Evolutionary conservation across 2,113 vertebrate genomes (phyloP), one percentile per base, ranked within the genome.

Genomic region (Lamprologus sp.): DNA sequence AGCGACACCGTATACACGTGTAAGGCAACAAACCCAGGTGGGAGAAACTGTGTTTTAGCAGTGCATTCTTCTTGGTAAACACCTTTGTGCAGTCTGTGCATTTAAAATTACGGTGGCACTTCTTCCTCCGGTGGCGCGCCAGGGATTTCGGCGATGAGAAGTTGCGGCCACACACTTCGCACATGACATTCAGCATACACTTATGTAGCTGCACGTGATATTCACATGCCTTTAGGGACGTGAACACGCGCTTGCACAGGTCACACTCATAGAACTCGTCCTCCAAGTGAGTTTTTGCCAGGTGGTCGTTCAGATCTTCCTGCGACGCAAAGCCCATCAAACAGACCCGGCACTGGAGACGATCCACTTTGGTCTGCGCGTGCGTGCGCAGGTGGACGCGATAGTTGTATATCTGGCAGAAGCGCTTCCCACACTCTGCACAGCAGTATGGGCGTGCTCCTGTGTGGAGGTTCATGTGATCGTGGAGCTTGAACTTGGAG

Each of bases 381-480:
- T 97, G 97, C 0, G 96, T 96, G 86, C 97, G 97, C 83, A 98
- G 96, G 93, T 98, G 98, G 63, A 96, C 87, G 1, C 96, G 97
- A 84, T 98, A 97, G 95, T 97, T 98, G 82, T 96, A 83, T 1
- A 97, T 96, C 84, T 98, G 98, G 3, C 97, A 97, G 88, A 98
- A 98, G 77, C 96, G 96, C 88, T 98, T 98, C 3, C 96, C 95
- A 6, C 98, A 98, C 84, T 97, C 95, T 0, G 90, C 92, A 60
- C 98, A 99, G 68, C 96, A 92, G 89, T 98, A 98, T 2, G 97
- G 97, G 0, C 97, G 97, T 13, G 97, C 96, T 0, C 98, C 98
- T 0, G 97, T 97, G 95, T 99, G 98, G 40, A 97, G 94, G 19
- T 97, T 96, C 93, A 97, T 96, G 93, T 98, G 96, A 49, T 97